Base-by-base conservation (phyloP, 2,888 invertebrate genomes). In the Malthinus flaveolus region DNA sequence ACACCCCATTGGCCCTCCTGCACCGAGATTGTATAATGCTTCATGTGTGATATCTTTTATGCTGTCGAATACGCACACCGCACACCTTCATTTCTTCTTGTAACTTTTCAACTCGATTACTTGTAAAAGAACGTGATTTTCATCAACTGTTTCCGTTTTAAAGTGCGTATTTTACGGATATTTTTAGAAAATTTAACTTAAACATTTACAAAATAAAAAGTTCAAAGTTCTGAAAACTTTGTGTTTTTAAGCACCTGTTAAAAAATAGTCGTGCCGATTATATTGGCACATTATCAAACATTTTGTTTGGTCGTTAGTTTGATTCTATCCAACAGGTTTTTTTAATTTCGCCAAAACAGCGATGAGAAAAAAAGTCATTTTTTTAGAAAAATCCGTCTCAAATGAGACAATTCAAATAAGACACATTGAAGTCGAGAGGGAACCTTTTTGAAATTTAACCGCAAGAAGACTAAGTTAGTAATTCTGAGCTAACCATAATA, bases 1-100 rank as follows among this genome's bases (percentile, higher is more conserved):
- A 50, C 73, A 65, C 65, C 67, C 70, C 72, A 71, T 71, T 73
- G 73, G 74, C 69, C 73, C 73, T 71, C 74, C 73, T 70, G 72
- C 70, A 69, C 68, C 57, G 71, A 42, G 39, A 11, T 42, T 42
- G 15, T 42, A 23, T 42, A 23, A 32, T 10, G 31, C 32, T 45
- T 23, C 45, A 15, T 7, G 11, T 45, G 12, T n/a, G 31, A 45
- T 45, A 12, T 8, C 32, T 45, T 32, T 32, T 45, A 45, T 32
- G 9, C 9, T 13, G n/a, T 8, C 13, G 13, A 42, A 36, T 9
- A 36, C 13, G 13, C 13, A 36, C 3, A 36, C 15, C 15, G 12
- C 12, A 42, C 2, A 23, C 13, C 9, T 42, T 15, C 9, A 42
- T n/a, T 15, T 42, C 6, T 6, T 23, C 15, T 4, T 42, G 9